phyloP scores from a whole-genome alignment of 2,113 vertebrate genomes.

The Sminthopsis crassicaudata region DNA sequence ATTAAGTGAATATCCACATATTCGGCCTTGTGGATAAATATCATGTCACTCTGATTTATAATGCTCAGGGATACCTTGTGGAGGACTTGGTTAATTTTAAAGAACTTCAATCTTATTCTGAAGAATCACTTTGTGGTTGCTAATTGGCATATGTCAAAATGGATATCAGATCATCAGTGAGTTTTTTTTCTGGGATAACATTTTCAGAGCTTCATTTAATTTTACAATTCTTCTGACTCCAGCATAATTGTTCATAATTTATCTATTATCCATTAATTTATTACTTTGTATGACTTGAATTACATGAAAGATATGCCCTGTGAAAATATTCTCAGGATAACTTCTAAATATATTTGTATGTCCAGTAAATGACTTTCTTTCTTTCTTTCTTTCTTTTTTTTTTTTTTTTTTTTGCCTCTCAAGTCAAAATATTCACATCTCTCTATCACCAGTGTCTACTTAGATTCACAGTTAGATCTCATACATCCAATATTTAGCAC shows the following conservation, averaged over 20 bases:
- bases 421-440: no score
- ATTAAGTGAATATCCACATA: conserved; percentile 41
- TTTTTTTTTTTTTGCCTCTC: no score
- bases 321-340: neutral
- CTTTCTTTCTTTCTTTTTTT: no score
- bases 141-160: conserved; percentile 69
- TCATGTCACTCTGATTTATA: conserved; percentile 68
- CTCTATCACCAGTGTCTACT: no score
- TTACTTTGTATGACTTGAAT: conserved; percentile 54
- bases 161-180: neutral
- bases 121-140: neutral
- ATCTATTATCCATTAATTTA: conserved; percentile 40
- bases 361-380: no score
- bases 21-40: conserved; percentile 61
- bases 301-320: conserved; percentile 1
- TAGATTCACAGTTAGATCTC: no score
- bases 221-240: conserved; percentile 35
- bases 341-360: neutral
- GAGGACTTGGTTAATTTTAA: conserved; percentile 42
- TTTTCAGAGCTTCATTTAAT: conserved; percentile 49
- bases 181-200: neutral
- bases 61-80: neutral
- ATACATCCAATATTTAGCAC: no score
- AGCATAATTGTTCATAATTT: conserved; percentile 46
- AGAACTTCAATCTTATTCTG: conserved; percentile 48